Evolutionary conservation across 2,113 vertebrate species (phyloP).

Genomic region (Bos indicus): DNA sequence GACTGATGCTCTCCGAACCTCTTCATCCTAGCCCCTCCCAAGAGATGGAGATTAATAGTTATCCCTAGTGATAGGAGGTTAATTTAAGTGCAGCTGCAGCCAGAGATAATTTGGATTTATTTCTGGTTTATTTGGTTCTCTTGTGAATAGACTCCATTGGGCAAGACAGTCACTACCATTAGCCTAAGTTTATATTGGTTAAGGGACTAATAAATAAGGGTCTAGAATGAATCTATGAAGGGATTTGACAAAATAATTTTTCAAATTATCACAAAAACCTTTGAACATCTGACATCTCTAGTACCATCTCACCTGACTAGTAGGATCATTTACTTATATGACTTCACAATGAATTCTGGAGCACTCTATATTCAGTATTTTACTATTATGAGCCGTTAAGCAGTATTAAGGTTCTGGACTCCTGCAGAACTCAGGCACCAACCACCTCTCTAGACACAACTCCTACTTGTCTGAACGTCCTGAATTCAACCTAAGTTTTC

Average conservation of each 20-base stretch:
- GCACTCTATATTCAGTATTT: not conserved
- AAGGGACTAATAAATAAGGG: not conserved
- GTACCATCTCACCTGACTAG: not conserved
- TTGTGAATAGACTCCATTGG: not conserved
- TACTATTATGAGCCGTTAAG: not conserved
- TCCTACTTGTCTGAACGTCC: not conserved
- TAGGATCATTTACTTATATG: not conserved
- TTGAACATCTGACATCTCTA: not conserved
- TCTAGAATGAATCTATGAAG: not conserved
- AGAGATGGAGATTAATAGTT: not conserved
- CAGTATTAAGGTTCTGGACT: not conserved
- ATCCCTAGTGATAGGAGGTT: not conserved
- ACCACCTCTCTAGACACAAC: not conserved
- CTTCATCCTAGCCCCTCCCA: not conserved
- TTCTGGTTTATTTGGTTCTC: not conserved
- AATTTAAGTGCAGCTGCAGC: not conserved
- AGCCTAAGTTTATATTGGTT: not conserved
- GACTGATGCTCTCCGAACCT: not conserved
- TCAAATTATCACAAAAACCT: not conserved
- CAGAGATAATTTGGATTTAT: not conserved
- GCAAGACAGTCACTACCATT: not conserved
- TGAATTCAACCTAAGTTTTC: not conserved
- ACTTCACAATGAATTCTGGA: not conserved
- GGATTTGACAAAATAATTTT: not conserved
- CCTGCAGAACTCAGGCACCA: not conserved